phyloP scores from a whole-genome alignment of 2,888 invertebrate species.

The Drosophila affinis region DNA sequence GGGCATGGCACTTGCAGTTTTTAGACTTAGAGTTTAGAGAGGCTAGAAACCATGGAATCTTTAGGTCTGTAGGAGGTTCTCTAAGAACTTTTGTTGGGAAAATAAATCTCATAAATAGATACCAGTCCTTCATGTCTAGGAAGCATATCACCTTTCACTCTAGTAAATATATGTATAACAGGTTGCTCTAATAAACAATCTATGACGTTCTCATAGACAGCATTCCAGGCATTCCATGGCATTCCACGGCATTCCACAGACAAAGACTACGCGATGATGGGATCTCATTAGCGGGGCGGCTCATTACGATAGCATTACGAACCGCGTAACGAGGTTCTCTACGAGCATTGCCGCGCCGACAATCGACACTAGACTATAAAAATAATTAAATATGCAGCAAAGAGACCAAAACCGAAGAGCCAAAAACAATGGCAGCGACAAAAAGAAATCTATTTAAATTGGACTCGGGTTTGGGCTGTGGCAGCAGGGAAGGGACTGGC shows the following conservation, averaged over 20 bases:
- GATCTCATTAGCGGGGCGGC: neutral
- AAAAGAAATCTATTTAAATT: constrained; percentile 72
- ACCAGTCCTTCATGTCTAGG: neutral
- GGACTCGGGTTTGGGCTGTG: constrained; percentile 45
- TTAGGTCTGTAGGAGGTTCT: neutral
- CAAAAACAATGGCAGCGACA: constrained; percentile 28
- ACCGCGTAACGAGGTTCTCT: neutral
- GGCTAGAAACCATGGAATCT: too few relatives aligned
- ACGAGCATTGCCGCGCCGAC: neutral
- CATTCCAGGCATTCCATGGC: neutral
- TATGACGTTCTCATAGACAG: too few relatives aligned
- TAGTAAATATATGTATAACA: neutral
- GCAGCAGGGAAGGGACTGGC: constrained; percentile 25
- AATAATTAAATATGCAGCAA: constrained; percentile 65
- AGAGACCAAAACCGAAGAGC: constrained; percentile 12
- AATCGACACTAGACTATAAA: constrained; percentile 43
- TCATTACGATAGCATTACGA: neutral
- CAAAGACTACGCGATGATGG: neutral
- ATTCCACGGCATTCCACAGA: neutral
- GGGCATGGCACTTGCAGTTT: too few relatives aligned
- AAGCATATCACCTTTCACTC: neutral
- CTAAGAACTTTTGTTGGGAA: neutral
- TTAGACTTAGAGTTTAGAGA: too few relatives aligned
- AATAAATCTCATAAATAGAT: too few relatives aligned
- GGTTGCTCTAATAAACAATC: neutral